Base-by-base conservation (phyloP, 2,797 vertebrate genomes). In the Neosilurus hyrtlii region DNA sequence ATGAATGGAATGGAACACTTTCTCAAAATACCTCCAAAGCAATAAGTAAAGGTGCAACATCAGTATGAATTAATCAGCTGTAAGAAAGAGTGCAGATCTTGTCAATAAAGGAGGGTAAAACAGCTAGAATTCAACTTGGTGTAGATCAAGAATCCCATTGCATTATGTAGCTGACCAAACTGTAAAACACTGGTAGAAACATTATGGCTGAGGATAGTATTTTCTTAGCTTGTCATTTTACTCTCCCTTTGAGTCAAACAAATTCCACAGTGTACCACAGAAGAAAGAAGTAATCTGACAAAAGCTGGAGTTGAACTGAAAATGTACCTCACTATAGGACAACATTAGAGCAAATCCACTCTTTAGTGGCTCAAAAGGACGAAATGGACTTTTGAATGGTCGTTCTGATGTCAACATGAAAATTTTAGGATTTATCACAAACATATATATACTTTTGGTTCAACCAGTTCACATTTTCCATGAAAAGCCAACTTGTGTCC, bases 261-360 rank as follows among this genome's bases (percentile, higher is more conserved):
- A 81, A 61, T 71, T 81, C 61, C 65, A 65, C 68, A 71, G 72
- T 63, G 49, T 43, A 65, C 15, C 43, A 71, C 3, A 70, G 71
- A 76, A 24, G 71, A 68, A 84, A 26, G 71, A 51, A 30, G 71
- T 12, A 80, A 80, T 84, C 78, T 67, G 68, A 80, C 65, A 77
- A 77, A 81, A 81, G 35, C 72, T 67, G 35, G 57, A 67, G 51
- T 16, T 35, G 49, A 56, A 20, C 71, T 56, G 20, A 67, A 71
- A 82, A 76, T 76, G 15, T 57, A 68, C 18, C 63, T 67, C 52
- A 66, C 81, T 37, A 57, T 49, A 77, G 63, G 51, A 82, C 63
- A 74, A 66, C 65, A 70, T 35, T 76, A 54, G 62, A 75, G 72
- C 54, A 68, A 54, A 65, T 66, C n/a, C 30, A 57, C 30, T 57